A percentile compares a stretch with the other conserved stretches of the same genome.
These are phyloP conservation scores for Palythoa heliodiscus DNA, from an alignment of 92 coral and sea anemone species.

Conservation along the genomic window DNA sequence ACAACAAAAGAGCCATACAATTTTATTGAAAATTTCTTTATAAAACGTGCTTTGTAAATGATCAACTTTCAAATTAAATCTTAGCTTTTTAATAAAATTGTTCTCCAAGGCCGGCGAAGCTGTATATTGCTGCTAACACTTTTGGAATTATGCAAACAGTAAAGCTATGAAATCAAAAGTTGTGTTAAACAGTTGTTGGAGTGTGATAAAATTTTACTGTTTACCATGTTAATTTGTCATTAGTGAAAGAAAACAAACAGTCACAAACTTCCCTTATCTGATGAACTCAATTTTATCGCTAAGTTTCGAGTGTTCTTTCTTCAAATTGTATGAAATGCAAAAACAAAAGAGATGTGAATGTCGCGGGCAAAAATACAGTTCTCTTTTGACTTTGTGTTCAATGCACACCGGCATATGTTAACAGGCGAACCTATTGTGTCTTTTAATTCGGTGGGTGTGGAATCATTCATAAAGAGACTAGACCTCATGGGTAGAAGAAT, in stretches of 20 bases:
- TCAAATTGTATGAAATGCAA: not conserved
- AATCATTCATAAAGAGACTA: not conserved
- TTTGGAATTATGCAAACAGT: slow-evolving; percentile 18
- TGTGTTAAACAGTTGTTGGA: slow-evolving; percentile 5
- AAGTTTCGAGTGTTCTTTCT: slow-evolving; percentile 22
- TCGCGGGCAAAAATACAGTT: not conserved
- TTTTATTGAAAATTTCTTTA: slow-evolving; percentile 5
- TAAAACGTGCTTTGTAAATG: not conserved
- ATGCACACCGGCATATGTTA: slow-evolving; percentile 29
- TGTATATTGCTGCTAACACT: not conserved
- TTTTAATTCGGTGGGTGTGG: slow-evolving; percentile 31
- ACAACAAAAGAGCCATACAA: not conserved
- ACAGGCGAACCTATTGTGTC: slow-evolving; percentile 14
- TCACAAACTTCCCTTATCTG: not conserved
- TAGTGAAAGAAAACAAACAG: slow-evolving; percentile 48
- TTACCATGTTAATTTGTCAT: slow-evolving; percentile 41
- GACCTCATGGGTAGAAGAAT: slow-evolving; percentile 35
- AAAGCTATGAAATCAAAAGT: slow-evolving; percentile 13
- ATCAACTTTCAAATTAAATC: not conserved
- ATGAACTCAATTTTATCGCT: slow-evolving; percentile 8
- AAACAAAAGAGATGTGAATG: not conserved
- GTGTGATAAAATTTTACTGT: slow-evolving; percentile 14
- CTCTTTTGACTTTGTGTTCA: not conserved
- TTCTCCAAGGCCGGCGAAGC: not conserved
- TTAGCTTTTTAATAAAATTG: not conserved